These are phyloP conservation scores for Lysandra coridon DNA, from an alignment of 2,888 invertebrate genomes.

Conservation along the genomic window DNA sequence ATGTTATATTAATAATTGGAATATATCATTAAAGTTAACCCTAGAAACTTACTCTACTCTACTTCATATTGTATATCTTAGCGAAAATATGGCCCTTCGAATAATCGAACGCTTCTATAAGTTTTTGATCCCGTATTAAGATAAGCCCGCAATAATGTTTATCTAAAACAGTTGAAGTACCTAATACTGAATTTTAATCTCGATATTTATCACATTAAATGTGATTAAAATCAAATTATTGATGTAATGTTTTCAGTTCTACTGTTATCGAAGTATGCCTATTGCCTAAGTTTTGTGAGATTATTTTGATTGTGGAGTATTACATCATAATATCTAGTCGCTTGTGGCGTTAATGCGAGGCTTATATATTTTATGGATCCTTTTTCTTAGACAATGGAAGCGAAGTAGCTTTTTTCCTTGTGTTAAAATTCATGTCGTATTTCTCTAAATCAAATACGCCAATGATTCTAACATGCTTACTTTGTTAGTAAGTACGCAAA, in stretches of 20 bases:
- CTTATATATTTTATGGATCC: neutral
- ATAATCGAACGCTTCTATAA: slow-evolving; percentile 1
- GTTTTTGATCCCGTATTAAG: neutral
- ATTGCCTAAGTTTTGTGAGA: neutral
- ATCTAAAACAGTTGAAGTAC: neutral
- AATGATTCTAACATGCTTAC: neutral
- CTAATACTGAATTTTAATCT: neutral
- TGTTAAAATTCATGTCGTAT: neutral
- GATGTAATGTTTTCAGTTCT: neutral
- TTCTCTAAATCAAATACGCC: no score
- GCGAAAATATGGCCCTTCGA: neutral
- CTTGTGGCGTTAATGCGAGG: neutral
- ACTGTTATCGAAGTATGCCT: neutral
- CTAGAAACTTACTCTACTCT: slow-evolving; percentile 2
- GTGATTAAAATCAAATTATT: neutral
- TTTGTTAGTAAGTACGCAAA: neutral
- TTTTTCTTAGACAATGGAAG: neutral
- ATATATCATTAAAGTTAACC: slow-evolving; percentile 29
- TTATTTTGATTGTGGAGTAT: neutral
- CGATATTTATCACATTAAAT: neutral
- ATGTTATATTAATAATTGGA: slow-evolving; percentile 30
- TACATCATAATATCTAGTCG: slow-evolving; percentile 5
- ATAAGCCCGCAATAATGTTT: neutral
- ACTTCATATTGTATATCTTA: slow-evolving; percentile 11
- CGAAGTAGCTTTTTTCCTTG: neutral